Percentiles rank a stretch among this genome's conserved stretches.
Evolutionary conservation across 1,140 invertebrate genomes (phyloP).

Genomic region (Ptiloglossa arizonensis): DNA sequence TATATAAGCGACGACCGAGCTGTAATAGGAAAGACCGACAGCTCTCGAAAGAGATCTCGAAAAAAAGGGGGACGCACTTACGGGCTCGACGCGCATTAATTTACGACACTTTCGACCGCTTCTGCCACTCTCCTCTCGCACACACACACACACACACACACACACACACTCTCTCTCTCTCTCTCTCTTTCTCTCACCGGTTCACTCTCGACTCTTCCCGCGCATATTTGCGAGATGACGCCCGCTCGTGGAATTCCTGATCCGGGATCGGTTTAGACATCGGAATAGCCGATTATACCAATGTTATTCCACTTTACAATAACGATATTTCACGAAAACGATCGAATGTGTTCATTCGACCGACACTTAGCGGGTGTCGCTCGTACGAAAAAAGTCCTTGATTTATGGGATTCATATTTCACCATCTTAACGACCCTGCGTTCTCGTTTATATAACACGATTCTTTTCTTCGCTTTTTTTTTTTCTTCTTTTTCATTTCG

Average conservation of each 20-base stretch:
- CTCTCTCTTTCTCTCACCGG: no score
- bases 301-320: slow-evolving; percentile 24
- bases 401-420: slow-evolving; percentile 26
- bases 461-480: no score
- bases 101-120: slow-evolving; percentile 62
- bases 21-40: not conserved
- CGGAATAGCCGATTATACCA: slow-evolving; percentile 35
- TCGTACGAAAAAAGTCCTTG: slow-evolving; percentile 1
- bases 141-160: no score
- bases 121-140: slow-evolving; percentile 42
- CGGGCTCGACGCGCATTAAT: slow-evolving; percentile 57
- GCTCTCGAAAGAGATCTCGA: slow-evolving; percentile 15
- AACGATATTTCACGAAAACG: slow-evolving; percentile 42
- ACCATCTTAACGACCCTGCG: not conserved
- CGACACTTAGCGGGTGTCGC: slow-evolving; percentile 16
- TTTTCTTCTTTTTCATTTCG: no score
- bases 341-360: slow-evolving; percentile 33
- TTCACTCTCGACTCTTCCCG: slow-evolving; percentile 17
- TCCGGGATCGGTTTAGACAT: slow-evolving; percentile 20
- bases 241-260: slow-evolving; percentile 28
- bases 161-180: no score
- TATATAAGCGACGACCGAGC: slow-evolving; percentile 3
- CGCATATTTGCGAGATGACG: slow-evolving; percentile 57
- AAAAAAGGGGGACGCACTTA: slow-evolving; percentile 39
- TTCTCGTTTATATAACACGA: not conserved